These are phyloP conservation scores for Prunella himalayana DNA, from an alignment of 2,113 vertebrate genomes.

Conservation along the genomic window DNA sequence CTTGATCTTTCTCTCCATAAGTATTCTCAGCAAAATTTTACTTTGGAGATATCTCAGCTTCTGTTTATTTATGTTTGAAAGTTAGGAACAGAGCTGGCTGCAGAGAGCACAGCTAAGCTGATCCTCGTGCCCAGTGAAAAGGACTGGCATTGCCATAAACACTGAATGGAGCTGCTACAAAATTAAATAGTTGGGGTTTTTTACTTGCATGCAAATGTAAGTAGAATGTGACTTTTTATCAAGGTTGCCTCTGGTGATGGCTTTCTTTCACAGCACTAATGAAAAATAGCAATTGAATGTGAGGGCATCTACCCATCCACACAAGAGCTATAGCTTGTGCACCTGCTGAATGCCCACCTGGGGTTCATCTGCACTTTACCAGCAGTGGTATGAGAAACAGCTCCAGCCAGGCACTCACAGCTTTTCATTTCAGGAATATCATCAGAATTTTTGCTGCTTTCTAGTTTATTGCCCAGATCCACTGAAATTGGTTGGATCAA, in stretches of 20 bases:
- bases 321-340: background rate
- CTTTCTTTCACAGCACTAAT: background rate
- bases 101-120: background rate
- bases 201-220: background rate
- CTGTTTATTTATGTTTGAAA: background rate
- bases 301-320: background rate
- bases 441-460: background rate
- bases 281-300: background rate
- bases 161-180: background rate
- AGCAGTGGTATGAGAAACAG: background rate
- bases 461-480: background rate
- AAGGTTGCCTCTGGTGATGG: background rate
- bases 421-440: background rate
- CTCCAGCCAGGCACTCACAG: background rate
- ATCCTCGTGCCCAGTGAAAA: background rate
- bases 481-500: background rate
- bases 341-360: background rate
- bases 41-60: background rate
- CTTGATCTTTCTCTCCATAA: background rate
- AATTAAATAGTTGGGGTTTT: background rate
- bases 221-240: background rate
- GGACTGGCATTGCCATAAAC: background rate
- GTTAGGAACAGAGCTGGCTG: background rate
- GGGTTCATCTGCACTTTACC: background rate
- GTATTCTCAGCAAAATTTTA: background rate